A percentile compares a stretch with the other conserved stretches of the same genome.
phyloP scores from a whole-genome alignment of 1,140 invertebrate genomes.

The Procambarus virginalis region DNA sequence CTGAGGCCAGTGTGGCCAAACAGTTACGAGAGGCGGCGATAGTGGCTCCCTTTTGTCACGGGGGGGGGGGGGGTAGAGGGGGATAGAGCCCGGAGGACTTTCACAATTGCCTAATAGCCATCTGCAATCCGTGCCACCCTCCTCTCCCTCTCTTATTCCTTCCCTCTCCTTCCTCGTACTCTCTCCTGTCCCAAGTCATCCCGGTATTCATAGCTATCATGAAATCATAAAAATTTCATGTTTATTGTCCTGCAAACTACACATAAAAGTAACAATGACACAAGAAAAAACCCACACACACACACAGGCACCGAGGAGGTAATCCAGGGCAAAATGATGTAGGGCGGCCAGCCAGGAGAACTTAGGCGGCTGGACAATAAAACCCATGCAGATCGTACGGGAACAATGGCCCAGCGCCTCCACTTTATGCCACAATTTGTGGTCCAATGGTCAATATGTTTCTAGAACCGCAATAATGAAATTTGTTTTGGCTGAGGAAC shows the following conservation, averaged over 20 bases:
- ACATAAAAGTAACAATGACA: conserved; percentile 9
- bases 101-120: neutral
- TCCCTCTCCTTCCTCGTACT: neutral
- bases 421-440: conserved; percentile 57
- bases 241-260: conserved; percentile 15
- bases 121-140: neutral
- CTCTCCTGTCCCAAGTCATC: neutral
- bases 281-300: neutral
- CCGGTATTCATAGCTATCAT: neutral
- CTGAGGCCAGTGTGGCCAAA: neutral
- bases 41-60: neutral
- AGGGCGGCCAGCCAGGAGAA: neutral
- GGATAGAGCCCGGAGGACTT: neutral
- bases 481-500: conserved; percentile 49
- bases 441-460: conserved; percentile 61
- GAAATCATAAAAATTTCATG: neutral
- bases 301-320: neutral
- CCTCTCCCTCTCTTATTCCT: neutral
- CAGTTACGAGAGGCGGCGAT: neutral
- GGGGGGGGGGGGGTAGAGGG: neutral
- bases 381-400: conserved; percentile 45
- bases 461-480: conserved; percentile 55
- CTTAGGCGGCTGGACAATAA: conserved; percentile 8
- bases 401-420: conserved; percentile 22
- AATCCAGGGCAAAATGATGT: neutral